phyloP scores from a whole-genome alignment of 30 jellyfish, hydroid and myxozoan species.

The Hydractinia symbiolongicarpus region DNA sequence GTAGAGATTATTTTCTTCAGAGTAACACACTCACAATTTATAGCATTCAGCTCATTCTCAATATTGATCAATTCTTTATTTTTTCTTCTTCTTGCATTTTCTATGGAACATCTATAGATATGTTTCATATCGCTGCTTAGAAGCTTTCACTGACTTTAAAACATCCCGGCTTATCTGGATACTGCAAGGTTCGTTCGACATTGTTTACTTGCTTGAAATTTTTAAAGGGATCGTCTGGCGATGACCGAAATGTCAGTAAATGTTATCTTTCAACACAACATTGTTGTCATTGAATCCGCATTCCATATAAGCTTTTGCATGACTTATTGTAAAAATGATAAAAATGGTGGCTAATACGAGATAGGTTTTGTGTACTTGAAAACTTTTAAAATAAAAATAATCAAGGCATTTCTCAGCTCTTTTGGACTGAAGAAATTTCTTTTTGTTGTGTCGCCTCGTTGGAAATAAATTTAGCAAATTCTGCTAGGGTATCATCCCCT shows the following conservation, averaged over 20 bases:
- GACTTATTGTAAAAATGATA: background rate
- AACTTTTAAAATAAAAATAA: conserved; percentile 1
- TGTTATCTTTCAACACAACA: conserved; percentile 10
- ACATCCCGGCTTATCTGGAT: background rate
- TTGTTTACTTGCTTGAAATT: background rate
- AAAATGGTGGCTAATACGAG: background rate
- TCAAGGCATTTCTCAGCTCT: conserved; percentile 24
- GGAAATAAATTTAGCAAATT: background rate
- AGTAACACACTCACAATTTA: background rate
- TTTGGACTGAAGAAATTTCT: conserved; percentile 1
- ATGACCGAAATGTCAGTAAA: background rate
- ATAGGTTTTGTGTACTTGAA: conserved; percentile 10
- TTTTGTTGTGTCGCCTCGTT: background rate
- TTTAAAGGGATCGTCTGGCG: background rate
- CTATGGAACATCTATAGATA: background rate
- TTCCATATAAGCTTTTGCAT: background rate
- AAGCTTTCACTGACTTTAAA: conserved; percentile 1
- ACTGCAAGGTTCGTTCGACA: background rate
- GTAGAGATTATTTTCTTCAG: background rate
- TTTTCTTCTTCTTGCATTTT: background rate
- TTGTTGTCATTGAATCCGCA: conserved; percentile 11
- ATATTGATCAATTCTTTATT: background rate
- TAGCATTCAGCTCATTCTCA: conserved; percentile 4
- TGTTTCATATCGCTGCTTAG: background rate
- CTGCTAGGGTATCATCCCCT: background rate